phyloP scores from a whole-genome alignment of 2,888 invertebrate genomes.

The Achlya flavicornis region DNA sequence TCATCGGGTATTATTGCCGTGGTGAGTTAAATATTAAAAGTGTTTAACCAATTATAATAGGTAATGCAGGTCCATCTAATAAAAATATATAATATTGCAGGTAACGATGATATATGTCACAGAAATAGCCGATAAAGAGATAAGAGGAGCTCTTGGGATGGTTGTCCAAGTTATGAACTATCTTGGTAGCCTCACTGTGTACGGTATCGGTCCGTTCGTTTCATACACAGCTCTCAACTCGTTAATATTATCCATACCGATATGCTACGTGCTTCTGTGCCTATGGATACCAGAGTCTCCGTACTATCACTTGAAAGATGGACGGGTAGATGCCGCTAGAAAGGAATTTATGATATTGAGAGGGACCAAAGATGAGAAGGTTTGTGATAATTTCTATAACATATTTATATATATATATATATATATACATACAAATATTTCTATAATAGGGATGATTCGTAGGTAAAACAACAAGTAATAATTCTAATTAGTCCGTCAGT shows the following conservation, averaged over 20 bases:
- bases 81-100: slow-evolving; percentile 51
- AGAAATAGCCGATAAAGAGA: slow-evolving; percentile 80
- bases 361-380: slow-evolving; percentile 71
- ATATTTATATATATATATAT: too few relatives aligned
- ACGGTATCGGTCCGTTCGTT: slow-evolving; percentile 77
- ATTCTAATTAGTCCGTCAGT: too few relatives aligned
- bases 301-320: slow-evolving; percentile 83
- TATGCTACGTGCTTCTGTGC: slow-evolving; percentile 75
- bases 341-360: slow-evolving; percentile 71
- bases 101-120: slow-evolving; percentile 80
- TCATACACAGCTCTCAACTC: slow-evolving; percentile 73
- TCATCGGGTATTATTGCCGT: slow-evolving; percentile 82
- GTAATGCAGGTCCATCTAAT: neutral
- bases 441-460: too few relatives aligned
- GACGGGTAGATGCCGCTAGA: slow-evolving; percentile 72
- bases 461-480: too few relatives aligned
- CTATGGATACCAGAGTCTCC: slow-evolving; percentile 86
- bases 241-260: slow-evolving; percentile 73
- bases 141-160: slow-evolving; percentile 77
- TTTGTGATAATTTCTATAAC: slow-evolving; percentile 30
- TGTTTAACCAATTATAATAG: too few relatives aligned
- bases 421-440: too few relatives aligned
- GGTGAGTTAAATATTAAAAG: slow-evolving; percentile 51
- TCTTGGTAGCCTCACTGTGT: slow-evolving; percentile 71
- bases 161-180: slow-evolving; percentile 78